Evolutionary conservation across 2,113 vertebrate genomes (phyloP).

Genomic region (Antidorcas marsupialis): DNA sequence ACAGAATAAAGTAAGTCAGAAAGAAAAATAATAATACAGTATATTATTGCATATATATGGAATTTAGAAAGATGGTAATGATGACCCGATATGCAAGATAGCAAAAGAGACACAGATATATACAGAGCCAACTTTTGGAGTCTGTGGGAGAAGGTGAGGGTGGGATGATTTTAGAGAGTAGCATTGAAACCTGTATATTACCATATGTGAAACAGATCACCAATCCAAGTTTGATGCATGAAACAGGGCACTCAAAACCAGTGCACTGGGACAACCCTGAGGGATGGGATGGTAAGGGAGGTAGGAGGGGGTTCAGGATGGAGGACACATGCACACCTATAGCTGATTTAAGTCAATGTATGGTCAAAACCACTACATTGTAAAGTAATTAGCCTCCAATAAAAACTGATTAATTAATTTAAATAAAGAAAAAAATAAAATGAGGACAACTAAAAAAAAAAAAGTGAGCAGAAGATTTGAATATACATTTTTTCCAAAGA

Average conservation of each 20-base stretch:
- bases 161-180: background rate
- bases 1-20: background rate
- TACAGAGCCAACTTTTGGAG: background rate
- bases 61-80: background rate
- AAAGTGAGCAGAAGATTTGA: background rate
- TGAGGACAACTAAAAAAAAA: background rate
- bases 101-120: background rate
- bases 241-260: background rate
- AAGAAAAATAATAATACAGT: background rate
- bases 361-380: background rate
- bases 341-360: background rate
- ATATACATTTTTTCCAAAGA: background rate
- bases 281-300: background rate
- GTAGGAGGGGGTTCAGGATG: background rate
- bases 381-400: background rate
- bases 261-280: background rate
- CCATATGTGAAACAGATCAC: background rate
- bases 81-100: background rate
- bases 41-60: background rate
- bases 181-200: background rate
- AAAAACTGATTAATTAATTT: background rate
- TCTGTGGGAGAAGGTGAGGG: background rate
- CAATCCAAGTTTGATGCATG: background rate
- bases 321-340: background rate
- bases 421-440: background rate